Evolutionary conservation across 2,113 vertebrate genomes (phyloP), one percentile per base, ranked within the genome.

Genomic region (Bagarius yarrelli): DNA sequence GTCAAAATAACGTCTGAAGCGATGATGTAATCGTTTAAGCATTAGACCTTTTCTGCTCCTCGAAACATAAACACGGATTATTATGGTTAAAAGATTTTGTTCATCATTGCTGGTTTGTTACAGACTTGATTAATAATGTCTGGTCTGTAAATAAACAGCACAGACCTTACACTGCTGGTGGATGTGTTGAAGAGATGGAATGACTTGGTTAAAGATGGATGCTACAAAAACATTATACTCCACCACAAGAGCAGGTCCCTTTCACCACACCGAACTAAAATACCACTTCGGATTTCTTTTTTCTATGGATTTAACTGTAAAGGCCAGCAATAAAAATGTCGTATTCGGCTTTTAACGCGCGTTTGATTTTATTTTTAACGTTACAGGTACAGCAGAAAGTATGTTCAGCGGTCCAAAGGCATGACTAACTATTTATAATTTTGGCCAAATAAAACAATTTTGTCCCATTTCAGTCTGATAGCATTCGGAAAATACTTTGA

Each of bases 61-160:
- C 81, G 40, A 83, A 84, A 59, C 64, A 79, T 83, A 72, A 36
- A 85, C 78, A 78, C 83, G 70, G 84, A 83, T 87, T 88, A 85
- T 88, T 85, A 85, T 86, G 86, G 82, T 83, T 82, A 85, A 87
- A 78, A 81, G 73, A 79, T 83, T 74, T 87, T 69, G 36, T 64
- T 69, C 79, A 86, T 90, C 88, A 87, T 87, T 66, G 75, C 86
- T 63, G 32, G 86, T 87, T 88, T 88, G 89, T 88, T 88, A 83
- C 83, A 85, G 66, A 32, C 71, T 86, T 88, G 88, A 91, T 90
- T 90, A 86, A 91, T 88, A 87, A 78, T 85, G 88, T 89, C 86
- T 89, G 87, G 81, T 85, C 73, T 80, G 79, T 56, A 59, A 88
- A 86, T 80, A 81, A 83, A 82, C 83, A 78, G 79, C 30, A 15